Evolutionary conservation across 2,888 invertebrate species (phyloP), one percentile per base, ranked within the genome.

Genomic region (Suillia variegata): DNA sequence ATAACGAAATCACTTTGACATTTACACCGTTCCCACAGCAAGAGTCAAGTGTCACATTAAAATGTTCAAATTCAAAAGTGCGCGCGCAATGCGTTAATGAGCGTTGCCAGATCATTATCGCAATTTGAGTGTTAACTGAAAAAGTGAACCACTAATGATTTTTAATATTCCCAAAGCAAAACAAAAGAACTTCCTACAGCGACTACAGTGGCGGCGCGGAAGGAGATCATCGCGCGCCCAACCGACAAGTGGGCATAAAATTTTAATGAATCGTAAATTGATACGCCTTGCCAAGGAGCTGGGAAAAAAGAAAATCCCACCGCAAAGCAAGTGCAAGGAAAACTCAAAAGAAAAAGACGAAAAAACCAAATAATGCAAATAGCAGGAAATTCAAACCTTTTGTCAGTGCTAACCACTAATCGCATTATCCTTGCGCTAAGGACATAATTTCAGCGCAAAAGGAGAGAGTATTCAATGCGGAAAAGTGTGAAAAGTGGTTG

Each of bases 271-370:
- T 70, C 60, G 73, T 68, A 75, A 73, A 69, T 62, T 71, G 73
- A 73, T 73, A 73, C 66, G 75, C 75, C 75, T 75, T 73, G 70
- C 73, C n/a, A n/a, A n/a, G n/a, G n/a, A n/a, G n/a, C n/a, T n/a
- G n/a, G n/a, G n/a, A n/a, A n/a, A n/a, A 65, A 70, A 63, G 58
- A 59, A 50, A 33, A 50, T 33, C 56, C 50, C 20, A 48, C 4
- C 12, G 31, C 3, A 24, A 15, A 45, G 31, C 53, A 54, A 24
- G 13, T 26, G 18, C 31, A 48, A n/a, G 26, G 13, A n/a, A 55
- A 31, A 20, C 48, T 34, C 13, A 17, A 18, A 17, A 15, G 33
- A 8, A 49, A n/a, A 8, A 54, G 45, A 20, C 13, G 33, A 8
- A 6, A 18, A 10, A 1, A 38, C 48, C 57, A 24, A 49, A 70